Conservation (phyloP, 2,797 vertebrate genomes). For the Enteromius treurensis region DNA sequence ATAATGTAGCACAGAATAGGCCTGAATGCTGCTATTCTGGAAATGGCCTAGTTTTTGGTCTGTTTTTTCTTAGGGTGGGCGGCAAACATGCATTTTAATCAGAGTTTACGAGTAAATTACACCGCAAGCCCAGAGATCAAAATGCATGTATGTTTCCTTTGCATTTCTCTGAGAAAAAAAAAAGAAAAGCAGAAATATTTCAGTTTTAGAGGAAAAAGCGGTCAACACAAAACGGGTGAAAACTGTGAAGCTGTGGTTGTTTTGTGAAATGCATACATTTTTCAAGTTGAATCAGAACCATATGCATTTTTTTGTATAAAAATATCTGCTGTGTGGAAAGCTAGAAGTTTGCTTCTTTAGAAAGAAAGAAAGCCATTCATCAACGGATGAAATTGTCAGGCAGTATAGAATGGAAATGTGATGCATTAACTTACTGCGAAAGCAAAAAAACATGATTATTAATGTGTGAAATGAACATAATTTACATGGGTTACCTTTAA, state of each 20-base stretch:
- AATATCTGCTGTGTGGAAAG: background rate
- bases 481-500: conserved; percentile 8
- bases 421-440: background rate
- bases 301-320: background rate
- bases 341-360: background rate
- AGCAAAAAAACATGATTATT: background rate
- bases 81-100: conserved; percentile 53
- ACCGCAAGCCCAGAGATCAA: conserved; percentile 45
- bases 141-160: conserved; percentile 39
- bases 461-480: background rate
- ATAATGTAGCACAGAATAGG: conserved; percentile 46
- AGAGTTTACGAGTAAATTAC: conserved; percentile 40
- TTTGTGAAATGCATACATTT: background rate
- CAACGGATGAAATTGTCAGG: background rate
- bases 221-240: background rate
- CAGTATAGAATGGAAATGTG: conserved; percentile 6
- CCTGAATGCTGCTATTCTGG: conserved; percentile 42
- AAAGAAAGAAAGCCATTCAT: background rate
- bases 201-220: background rate
- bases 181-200: conserved; percentile 14
- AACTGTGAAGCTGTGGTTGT: background rate
- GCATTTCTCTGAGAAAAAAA: conserved; percentile 19
- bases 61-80: conserved; percentile 43
- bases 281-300: background rate
- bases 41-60: conserved; percentile 59